Conservation (phyloP, 2,888 invertebrate genomes). For the Flabesymbios commensalis region DNA sequence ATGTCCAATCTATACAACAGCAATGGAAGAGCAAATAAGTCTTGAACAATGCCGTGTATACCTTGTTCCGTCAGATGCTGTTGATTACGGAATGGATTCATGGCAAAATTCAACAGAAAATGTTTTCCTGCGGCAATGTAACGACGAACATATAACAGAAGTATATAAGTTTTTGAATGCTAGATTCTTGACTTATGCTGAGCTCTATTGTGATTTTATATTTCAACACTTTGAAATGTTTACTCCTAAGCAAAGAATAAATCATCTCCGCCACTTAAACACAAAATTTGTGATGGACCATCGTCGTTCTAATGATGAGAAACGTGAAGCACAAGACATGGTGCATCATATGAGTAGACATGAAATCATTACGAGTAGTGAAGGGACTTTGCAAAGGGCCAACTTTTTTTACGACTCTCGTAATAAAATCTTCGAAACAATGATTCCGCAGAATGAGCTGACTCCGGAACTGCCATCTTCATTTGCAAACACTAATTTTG, state of each 20-base stretch:
- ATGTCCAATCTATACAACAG: conserved; percentile 30
- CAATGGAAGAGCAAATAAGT: conserved; percentile 24
- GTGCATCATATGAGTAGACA: conserved; percentile 29
- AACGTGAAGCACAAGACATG: conserved; percentile 12
- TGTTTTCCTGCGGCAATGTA: conserved; percentile 34
- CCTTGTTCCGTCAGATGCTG: conserved; percentile 29
- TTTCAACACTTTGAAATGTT: conserved; percentile 38
- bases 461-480: conserved; percentile 27
- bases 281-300: conserved; percentile 21
- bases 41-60: conserved; percentile 29
- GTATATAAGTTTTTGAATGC: conserved; percentile 32
- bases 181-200: conserved; percentile 23
- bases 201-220: conserved; percentile 38
- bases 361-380: conserved; percentile 26
- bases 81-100: conserved; percentile 31
- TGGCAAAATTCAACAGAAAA: conserved; percentile 32
- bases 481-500: too few relatives aligned
- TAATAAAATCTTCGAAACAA: conserved; percentile 33
- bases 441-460: conserved; percentile 20
- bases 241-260: conserved; percentile 23
- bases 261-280: conserved; percentile 31
- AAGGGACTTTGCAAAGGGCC: conserved; percentile 31
- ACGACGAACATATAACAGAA: conserved; percentile 20
- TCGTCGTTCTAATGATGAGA: conserved; percentile 14
- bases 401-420: conserved; percentile 38